Percentiles rank a stretch among this genome's conserved stretches.
These are phyloP conservation scores for Drosophila tsacasi DNA, from an alignment of 1,140 invertebrate species.

Conservation along the genomic window DNA sequence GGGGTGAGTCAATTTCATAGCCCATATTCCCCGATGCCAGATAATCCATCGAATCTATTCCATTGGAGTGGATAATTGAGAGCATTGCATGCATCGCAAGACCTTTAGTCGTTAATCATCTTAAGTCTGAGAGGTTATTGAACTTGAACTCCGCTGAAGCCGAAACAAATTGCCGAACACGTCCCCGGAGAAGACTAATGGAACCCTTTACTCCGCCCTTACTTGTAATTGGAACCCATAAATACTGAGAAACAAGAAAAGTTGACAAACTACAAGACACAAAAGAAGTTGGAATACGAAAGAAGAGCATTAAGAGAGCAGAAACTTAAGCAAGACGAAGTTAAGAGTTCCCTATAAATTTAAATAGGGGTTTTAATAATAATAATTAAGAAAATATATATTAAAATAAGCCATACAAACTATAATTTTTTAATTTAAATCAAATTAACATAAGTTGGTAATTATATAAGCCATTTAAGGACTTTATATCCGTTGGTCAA, in stretches of 20 bases:
- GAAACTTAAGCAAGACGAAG: neutral
- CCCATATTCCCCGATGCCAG: slow-evolving; percentile 15
- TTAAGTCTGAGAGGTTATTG: slow-evolving; percentile 25
- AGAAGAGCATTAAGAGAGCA: slow-evolving; percentile 10
- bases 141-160: slow-evolving; percentile 44
- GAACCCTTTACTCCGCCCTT: slow-evolving; percentile 41
- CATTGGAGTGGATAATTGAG: slow-evolving; percentile 28
- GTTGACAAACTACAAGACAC: slow-evolving; percentile 52
- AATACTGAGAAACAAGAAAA: slow-evolving; percentile 64
- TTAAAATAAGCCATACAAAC: neutral
- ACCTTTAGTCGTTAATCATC: slow-evolving; percentile 35
- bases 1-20: slow-evolving; percentile 40
- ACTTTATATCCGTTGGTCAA: neutral
- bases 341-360: neutral
- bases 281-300: slow-evolving; percentile 48
- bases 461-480: neutral
- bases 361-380: too few relatives aligned
- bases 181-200: slow-evolving; percentile 40
- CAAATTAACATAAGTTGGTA: neutral
- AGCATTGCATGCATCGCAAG: slow-evolving; percentile 27
- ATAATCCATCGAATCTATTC: slow-evolving; percentile 27
- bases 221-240: slow-evolving; percentile 78
- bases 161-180: slow-evolving; percentile 36
- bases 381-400: neutral
- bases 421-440: neutral